phyloP scores from a whole-genome alignment of 2,797 vertebrate species.

The Sarcoramphus papa region DNA sequence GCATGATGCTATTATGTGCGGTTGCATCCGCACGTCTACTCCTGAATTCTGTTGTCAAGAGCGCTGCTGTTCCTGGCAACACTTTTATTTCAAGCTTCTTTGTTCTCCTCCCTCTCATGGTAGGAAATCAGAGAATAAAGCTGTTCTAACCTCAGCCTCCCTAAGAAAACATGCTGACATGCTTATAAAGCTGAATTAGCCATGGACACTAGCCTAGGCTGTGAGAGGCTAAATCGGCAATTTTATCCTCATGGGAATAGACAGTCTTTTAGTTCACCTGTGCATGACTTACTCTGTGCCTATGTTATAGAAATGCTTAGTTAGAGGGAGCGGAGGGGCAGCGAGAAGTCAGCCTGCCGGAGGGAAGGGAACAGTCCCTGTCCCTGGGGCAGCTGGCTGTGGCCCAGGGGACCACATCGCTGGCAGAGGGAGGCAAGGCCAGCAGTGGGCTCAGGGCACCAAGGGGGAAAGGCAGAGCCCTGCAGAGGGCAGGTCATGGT shows the following conservation, averaged over 20 bases:
- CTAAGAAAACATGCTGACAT: background rate
- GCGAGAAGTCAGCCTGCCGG: background rate
- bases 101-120: background rate
- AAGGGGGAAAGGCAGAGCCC: background rate
- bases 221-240: rapidly evolving
- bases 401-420: background rate
- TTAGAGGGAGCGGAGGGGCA: background rate
- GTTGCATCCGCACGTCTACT: background rate
- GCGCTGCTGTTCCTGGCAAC: background rate
- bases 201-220: background rate
- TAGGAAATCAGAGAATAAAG: background rate
- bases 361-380: background rate
- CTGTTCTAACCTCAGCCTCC: background rate
- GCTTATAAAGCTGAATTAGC: background rate
- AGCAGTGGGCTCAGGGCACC: background rate
- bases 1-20: background rate
- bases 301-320: background rate
- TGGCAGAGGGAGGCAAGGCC: background rate
- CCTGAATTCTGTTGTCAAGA: background rate
- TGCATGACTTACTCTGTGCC: background rate
- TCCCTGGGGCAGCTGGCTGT: background rate
- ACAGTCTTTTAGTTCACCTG: background rate
- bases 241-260: background rate
- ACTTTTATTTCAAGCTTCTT: background rate
- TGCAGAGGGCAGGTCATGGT: background rate